Conservation (phyloP, 2,797 vertebrate genomes). For the Cossypha dichroa region DNA sequence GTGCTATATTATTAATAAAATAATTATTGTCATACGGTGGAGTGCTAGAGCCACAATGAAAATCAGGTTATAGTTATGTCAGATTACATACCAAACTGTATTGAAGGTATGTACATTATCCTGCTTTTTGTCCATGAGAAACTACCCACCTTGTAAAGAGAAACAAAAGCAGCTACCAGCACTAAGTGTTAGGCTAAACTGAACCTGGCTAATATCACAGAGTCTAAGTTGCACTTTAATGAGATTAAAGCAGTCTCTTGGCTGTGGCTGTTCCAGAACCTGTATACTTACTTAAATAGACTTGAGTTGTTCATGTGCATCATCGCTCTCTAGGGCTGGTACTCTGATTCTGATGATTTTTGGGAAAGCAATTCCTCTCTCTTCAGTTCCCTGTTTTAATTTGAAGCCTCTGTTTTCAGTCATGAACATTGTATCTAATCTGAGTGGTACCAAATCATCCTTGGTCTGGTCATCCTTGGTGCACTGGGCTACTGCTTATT, state of each 20-base stretch:
- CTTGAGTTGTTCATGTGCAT: fast-evolving
- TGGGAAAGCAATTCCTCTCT: background rate
- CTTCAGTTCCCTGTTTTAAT: background rate
- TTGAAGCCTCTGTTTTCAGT: background rate
- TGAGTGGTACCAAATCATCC: background rate
- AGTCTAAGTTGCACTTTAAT: background rate
- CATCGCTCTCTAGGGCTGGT: background rate
- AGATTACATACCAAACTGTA: background rate
- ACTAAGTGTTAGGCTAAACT: background rate
- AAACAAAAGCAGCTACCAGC: background rate
- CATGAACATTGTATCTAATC: background rate
- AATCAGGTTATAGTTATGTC: background rate
- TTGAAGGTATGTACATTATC: background rate
- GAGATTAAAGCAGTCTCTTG: background rate
- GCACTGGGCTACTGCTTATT: background rate
- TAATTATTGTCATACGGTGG: background rate
- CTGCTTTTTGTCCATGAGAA: background rate
- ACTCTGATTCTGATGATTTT: background rate
- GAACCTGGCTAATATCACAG: background rate
- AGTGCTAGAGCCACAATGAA: background rate
- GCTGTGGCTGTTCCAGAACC: background rate
- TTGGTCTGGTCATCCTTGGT: background rate
- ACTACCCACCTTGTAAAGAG: background rate
- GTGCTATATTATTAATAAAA: background rate
- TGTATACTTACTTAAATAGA: background rate